Percentiles rank a stretch among this genome's conserved stretches.
Conservation (phyloP, 2,888 invertebrate species). For the Tinea trinotella region DNA sequence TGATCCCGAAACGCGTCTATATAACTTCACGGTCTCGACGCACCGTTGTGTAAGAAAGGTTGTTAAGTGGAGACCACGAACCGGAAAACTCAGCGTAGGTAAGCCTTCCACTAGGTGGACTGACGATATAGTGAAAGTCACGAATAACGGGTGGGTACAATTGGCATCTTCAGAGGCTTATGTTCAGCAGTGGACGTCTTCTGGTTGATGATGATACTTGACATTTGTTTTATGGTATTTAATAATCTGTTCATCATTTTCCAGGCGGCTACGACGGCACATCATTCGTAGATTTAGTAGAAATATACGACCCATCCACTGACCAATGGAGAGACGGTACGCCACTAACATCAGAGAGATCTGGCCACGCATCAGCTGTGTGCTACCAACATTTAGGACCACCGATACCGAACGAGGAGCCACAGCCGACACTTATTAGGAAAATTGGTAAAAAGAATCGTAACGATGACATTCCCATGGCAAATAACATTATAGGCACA, state of each 20-base stretch:
- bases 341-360: constrained; percentile 86
- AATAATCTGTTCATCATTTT: no score
- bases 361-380: constrained; percentile 93
- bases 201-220: no score
- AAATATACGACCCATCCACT: constrained; percentile 86
- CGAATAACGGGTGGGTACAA: no score
- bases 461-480: constrained; percentile 46
- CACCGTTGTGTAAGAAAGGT: no score
- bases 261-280: constrained; percentile 92
- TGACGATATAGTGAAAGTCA: no score
- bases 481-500: constrained; percentile 53
- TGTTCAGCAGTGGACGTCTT: no score
- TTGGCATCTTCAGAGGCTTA: no score
- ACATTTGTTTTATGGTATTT: constrained; percentile 19
- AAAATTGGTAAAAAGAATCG: constrained; percentile 21
- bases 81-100: no score
- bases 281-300: constrained; percentile 87
- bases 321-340: constrained; percentile 85
- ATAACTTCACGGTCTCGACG: no score
- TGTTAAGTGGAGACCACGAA: no score
- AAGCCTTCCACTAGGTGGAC: no score
- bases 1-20: no score
- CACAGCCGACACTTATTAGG: background rate
- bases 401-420: constrained; percentile 30
- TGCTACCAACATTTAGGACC: constrained; percentile 82